Conservation (phyloP, 2,888 invertebrate genomes). For the Tetropium fuscum region DNA sequence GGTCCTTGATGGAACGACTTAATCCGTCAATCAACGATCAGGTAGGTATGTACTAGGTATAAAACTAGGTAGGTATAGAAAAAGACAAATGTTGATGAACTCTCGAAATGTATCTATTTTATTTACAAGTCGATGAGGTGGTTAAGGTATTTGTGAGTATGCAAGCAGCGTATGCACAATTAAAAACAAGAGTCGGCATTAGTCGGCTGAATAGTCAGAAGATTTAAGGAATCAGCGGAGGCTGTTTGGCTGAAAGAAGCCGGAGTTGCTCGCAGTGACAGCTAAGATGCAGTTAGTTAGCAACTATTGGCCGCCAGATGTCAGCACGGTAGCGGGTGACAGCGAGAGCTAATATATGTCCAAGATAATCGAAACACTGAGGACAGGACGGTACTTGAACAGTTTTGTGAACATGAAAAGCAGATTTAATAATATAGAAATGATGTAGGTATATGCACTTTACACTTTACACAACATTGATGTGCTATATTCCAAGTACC, state of each 20-base stretch:
- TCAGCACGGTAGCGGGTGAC: constrained; percentile 64
- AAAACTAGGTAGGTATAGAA: no score
- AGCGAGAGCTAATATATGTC: constrained; percentile 58
- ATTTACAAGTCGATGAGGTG: constrained; percentile 8
- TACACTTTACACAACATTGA: no score
- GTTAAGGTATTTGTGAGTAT: neutral
- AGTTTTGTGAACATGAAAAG: no score
- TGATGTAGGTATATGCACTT: no score
- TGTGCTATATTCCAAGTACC: no score
- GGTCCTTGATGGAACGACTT: no score
- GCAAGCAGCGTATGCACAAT: constrained; percentile 20
- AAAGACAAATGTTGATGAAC: no score
- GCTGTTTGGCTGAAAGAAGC: constrained; percentile 39
- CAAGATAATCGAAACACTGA: constrained; percentile 53
- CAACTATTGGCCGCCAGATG: constrained; percentile 63
- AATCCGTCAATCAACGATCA: no score
- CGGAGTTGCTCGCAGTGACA: constrained; percentile 53
- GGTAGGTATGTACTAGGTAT: no score
- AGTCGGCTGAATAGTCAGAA: constrained; percentile 47
- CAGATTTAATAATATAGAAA: no score
- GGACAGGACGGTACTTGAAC: constrained; percentile 44
- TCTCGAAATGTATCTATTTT: neutral
- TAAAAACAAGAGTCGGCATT: constrained; percentile 35
- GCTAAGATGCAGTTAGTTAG: constrained; percentile 61
- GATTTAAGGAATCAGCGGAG: constrained; percentile 51